These are phyloP conservation scores for Sterna hirundo DNA, from an alignment of 2,113 vertebrate species.

Conservation along the genomic window DNA sequence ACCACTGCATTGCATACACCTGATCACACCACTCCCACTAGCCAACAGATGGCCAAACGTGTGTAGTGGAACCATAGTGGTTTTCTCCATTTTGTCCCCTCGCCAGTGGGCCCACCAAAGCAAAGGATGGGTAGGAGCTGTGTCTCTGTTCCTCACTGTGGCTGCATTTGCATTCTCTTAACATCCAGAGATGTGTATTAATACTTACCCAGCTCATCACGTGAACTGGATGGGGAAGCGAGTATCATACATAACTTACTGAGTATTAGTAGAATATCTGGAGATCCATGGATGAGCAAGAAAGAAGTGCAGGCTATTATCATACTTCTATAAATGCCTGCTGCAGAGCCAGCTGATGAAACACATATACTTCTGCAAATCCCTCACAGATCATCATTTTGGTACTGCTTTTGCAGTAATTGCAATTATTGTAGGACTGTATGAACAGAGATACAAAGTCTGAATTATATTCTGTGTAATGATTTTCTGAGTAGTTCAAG, in stretches of 20 bases:
- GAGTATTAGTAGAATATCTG: not conserved
- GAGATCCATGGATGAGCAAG: not conserved
- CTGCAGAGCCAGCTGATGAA: slow-evolving; percentile 32
- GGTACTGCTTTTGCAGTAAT: slow-evolving; percentile 9
- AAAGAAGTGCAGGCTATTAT: not conserved
- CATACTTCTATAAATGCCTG: not conserved
- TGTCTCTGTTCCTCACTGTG: not conserved
- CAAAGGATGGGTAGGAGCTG: not conserved
- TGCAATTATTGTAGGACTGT: slow-evolving; percentile 19
- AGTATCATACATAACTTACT: not conserved
- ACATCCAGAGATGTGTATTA: not conserved
- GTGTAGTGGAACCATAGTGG: accelerated
- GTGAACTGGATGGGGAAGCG: not conserved
- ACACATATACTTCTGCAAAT: not conserved
- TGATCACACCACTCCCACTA: not conserved
- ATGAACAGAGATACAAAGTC: not conserved
- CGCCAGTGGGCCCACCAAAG: not conserved
- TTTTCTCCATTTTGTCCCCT: not conserved
- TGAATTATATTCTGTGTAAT: slow-evolving; percentile 8
- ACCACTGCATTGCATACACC: not conserved
- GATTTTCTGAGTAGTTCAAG: slow-evolving; percentile 22
- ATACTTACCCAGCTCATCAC: not conserved
- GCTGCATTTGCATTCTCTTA: not conserved
- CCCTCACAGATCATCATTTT: slow-evolving; percentile 26
- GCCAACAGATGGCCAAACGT: accelerated